Evolutionary conservation across 2,888 invertebrate species (phyloP), one percentile per base, ranked within the genome.

Genomic region (Philopedon plagiatum): DNA sequence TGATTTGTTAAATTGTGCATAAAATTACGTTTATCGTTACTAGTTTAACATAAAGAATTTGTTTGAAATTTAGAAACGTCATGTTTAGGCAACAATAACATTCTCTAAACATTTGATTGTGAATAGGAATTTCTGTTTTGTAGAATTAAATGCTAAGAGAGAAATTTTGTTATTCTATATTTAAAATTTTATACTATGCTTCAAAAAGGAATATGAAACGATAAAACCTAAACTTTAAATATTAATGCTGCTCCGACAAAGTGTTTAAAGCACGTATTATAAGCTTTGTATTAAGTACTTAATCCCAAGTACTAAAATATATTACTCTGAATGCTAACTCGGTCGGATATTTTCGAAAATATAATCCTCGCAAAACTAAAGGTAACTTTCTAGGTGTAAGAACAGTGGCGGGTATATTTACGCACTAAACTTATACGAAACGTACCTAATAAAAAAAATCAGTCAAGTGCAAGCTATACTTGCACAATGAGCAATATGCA

Each of bases 201-300:
- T 39, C 9, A 39, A 15, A 15, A 39, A 7, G 15, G 15, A 39
- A 39, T n/a, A 11, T 15, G 15, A 1, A n/a, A 4, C 13, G 37
- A n/a, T 41, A 18, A 41, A 44, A 21, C 21, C 9, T 5, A 13
- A 51, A 26, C 49, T 26, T 51, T 29, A 15, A 29, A 54, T 54
- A 54, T 54, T 54, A 29, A 29, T 9, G 1, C 13, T 26, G 26
- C 29, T 9, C 15, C 51, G 29, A 7, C 15, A 13, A 13, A n/a
- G 13, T 15, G 18, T 54, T 29, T 29, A 29, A 32, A 54, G 29
- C 29, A 15, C 18, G 51, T 29, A 51, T 15, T 51, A 51, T 26
- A 54, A 51, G 51, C 29, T 51, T 51, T 51, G 29, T 29, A 15
- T 51, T 54, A 54, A 29, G 51, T 29, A 54, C 9, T 54, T 29